Evolutionary conservation across 2,888 invertebrate genomes (phyloP).

Genomic region (Pristionchus maxplancki): DNA sequence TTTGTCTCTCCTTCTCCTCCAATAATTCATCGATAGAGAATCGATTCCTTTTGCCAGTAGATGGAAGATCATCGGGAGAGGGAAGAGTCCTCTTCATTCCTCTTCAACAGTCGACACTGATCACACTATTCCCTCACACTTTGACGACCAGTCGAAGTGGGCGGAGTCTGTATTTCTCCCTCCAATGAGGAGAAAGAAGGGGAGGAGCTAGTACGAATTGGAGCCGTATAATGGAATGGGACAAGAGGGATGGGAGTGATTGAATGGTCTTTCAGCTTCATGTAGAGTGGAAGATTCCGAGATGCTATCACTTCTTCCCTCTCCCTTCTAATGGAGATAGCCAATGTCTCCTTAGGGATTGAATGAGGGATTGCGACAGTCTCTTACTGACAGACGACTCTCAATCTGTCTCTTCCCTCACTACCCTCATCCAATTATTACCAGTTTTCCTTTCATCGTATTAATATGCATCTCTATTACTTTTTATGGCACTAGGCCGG

Average conservation of each 20-base stretch:
- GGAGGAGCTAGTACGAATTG: slow-evolving; percentile 7
- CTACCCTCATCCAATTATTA: not conserved
- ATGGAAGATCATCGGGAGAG: not conserved
- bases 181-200: slow-evolving; percentile 16
- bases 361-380: not conserved
- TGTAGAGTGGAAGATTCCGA: not conserved
- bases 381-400: not conserved
- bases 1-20: not conserved
- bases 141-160: slow-evolving; percentile 19
- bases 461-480: too few species aligned
- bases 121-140: slow-evolving; percentile 34
- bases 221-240: slow-evolving; percentile 18
- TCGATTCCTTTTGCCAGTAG: not conserved
- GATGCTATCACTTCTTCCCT: slow-evolving; percentile 21
- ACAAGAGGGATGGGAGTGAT: slow-evolving; percentile 20
- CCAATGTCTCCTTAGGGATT: not conserved
- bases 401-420: not conserved
- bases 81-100: slow-evolving; percentile 35
- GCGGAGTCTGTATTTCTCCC: not conserved
- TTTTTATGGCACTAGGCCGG: too few species aligned
- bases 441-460: not conserved
- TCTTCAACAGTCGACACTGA: slow-evolving; percentile 15
- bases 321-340: slow-evolving; percentile 1
- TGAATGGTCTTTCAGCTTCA: slow-evolving; percentile 42
- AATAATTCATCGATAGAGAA: slow-evolving; percentile 51